These are phyloP conservation scores for Ormyrus thymus DNA, from an alignment of 2,888 invertebrate species.

Conservation along the genomic window DNA sequence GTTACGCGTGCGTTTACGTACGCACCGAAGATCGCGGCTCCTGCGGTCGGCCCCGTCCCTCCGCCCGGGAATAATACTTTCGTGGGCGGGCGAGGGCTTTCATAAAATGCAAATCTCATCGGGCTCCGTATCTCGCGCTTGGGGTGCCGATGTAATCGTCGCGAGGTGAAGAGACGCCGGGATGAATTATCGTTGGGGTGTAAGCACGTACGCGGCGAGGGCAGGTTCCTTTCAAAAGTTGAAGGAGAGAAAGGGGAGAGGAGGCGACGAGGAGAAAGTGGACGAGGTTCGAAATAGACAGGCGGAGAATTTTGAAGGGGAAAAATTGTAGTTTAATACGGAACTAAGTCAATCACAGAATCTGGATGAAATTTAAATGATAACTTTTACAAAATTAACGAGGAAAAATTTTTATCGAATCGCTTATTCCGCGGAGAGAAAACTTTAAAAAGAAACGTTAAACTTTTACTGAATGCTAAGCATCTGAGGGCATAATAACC, in stretches of 20 bases:
- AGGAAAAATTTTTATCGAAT: too few species aligned
- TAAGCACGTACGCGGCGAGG: too few species aligned
- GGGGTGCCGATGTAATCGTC: neutral
- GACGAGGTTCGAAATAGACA: neutral
- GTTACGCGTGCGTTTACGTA: neutral
- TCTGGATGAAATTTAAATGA: too few species aligned
- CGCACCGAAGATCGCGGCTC: neutral
- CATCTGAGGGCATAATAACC: too few species aligned
- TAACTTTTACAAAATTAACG: too few species aligned
- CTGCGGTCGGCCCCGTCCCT: neutral
- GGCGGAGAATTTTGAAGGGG: neutral
- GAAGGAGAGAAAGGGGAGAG: neutral
- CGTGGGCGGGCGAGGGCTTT: constrained; percentile 6
- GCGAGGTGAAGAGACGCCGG: neutral
- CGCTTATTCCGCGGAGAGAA: too few species aligned
- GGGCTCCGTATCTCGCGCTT: too few species aligned
- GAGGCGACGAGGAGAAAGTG: neutral
- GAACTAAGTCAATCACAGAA: neutral
- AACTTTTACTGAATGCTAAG: too few species aligned
- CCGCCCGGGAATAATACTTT: constrained; percentile 8
- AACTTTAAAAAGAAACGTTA: too few species aligned
- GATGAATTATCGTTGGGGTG: constrained; percentile 25
- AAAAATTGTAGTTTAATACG: neutral
- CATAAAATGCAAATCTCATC: constrained; percentile 35
- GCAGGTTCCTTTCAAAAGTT: too few species aligned